phyloP scores from a whole-genome alignment of 2,113 vertebrate genomes.

The Probosciger aterrimus region DNA sequence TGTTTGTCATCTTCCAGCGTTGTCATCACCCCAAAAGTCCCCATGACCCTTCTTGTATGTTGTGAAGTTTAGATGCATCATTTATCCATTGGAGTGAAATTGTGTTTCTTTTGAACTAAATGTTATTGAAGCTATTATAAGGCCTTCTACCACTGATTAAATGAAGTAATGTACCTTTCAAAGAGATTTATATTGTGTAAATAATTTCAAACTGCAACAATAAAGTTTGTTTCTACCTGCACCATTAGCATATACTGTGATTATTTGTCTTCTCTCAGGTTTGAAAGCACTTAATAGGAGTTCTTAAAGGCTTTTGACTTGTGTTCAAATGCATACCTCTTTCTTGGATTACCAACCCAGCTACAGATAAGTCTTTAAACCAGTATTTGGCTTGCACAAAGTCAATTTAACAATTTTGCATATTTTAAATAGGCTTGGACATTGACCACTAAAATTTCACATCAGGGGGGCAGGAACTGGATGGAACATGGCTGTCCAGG shows the following conservation, averaged over 20 bases:
- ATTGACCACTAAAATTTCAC: not conserved
- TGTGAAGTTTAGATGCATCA: slow-evolving; percentile 66
- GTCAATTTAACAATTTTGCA: not conserved
- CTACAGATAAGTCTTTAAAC: not conserved
- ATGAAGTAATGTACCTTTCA: slow-evolving; percentile 80
- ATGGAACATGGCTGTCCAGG: not conserved
- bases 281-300: not conserved
- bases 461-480: not conserved
- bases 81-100: slow-evolving; percentile 65
- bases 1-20: not conserved
- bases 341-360: not conserved
- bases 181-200: slow-evolving; percentile 83
- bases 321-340: not conserved
- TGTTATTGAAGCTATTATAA: slow-evolving; percentile 69
- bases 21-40: not conserved
- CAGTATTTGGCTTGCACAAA: not conserved
- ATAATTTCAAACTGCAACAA: slow-evolving; percentile 78
- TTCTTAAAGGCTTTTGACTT: not conserved
- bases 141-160: slow-evolving; percentile 76
- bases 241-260: not conserved
- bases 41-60: slow-evolving; percentile 33
- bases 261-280: not conserved
- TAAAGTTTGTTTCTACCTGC: slow-evolving; percentile 77
- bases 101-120: slow-evolving; percentile 72
- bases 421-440: not conserved